These are phyloP conservation scores for Aphelocoma coerulescens DNA, from an alignment of 2,113 vertebrate species.

Conservation along the genomic window DNA sequence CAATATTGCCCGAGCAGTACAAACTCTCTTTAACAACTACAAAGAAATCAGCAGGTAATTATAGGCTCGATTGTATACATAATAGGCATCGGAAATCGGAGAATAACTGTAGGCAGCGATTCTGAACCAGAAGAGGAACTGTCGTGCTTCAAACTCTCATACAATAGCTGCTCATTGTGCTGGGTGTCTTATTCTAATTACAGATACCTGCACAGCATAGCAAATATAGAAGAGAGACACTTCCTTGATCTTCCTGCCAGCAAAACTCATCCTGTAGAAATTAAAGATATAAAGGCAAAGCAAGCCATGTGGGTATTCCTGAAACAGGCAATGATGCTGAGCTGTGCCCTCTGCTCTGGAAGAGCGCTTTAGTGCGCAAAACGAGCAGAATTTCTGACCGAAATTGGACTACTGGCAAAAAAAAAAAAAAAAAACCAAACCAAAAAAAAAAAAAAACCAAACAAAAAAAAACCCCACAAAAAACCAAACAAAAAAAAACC, in stretches of 20 bases:
- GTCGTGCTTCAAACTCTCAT: slow-evolving; percentile 12
- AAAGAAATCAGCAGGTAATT: slow-evolving; percentile 67
- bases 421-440: no score
- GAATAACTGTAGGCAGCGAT: slow-evolving; percentile 38
- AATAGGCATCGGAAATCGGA: slow-evolving; percentile 36
- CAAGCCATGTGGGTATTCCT: neutral
- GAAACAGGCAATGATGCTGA: neutral
- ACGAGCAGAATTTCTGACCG: neutral
- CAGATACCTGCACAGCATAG: slow-evolving; percentile 37
- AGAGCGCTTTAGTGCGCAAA: neutral
- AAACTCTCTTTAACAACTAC: slow-evolving; percentile 42
- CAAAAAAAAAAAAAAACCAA: no score
- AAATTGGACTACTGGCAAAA: neutral
- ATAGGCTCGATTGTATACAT: slow-evolving; percentile 22
- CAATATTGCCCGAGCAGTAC: slow-evolving; percentile 26
- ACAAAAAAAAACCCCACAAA: no score
- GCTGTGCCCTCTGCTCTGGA: neutral
- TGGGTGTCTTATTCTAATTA: slow-evolving; percentile 47
- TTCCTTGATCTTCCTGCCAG: slow-evolving; percentile 7
- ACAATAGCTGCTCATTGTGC: slow-evolving; percentile 35
- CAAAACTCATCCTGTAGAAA: slow-evolving; percentile 7
- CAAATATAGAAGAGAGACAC: neutral
- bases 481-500: neutral
- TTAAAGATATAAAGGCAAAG: neutral
- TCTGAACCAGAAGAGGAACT: slow-evolving; percentile 25